A percentile compares a stretch with the other conserved stretches of the same genome.
phyloP scores from a whole-genome alignment of 2,797 vertebrate species.

The Diplodus puntazzo region DNA sequence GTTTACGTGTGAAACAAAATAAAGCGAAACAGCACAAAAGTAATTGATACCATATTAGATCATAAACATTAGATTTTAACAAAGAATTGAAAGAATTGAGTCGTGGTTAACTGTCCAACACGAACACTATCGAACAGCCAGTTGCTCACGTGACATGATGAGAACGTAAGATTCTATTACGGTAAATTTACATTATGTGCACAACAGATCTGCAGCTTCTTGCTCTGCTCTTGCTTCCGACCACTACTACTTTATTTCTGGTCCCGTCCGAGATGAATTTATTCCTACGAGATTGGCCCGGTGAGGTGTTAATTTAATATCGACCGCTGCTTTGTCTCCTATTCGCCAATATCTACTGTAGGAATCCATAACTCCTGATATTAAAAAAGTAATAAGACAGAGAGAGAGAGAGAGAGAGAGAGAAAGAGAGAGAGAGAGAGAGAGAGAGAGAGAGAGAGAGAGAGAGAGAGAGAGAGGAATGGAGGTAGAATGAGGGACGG shows the following conservation, averaged over 20 bases:
- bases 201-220: constrained; percentile 31
- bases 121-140: not conserved
- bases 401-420: constrained; percentile 43
- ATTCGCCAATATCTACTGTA: constrained; percentile 64
- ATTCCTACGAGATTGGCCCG: constrained; percentile 63
- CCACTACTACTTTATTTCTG: constrained; percentile 49
- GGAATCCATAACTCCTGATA: constrained; percentile 76
- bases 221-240: constrained; percentile 28
- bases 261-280: constrained; percentile 65
- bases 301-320: constrained; percentile 74
- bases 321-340: constrained; percentile 67
- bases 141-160: constrained; percentile 14
- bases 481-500: constrained; percentile 46
- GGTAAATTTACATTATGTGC: constrained; percentile 22
- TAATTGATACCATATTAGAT: not conserved
- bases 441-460: too few relatives aligned
- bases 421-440: constrained; percentile 11
- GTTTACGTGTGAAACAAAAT: not conserved
- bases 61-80: not conserved
- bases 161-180: constrained; percentile 9
- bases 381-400: constrained; percentile 78
- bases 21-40: not conserved
- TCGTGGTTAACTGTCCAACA: too few relatives aligned
- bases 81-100: not conserved
- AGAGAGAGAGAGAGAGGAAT: constrained; percentile 6